Evolutionary conservation across 2,888 invertebrate species (phyloP), one percentile per base, ranked within the genome.

Genomic region (Seira ritae): DNA sequence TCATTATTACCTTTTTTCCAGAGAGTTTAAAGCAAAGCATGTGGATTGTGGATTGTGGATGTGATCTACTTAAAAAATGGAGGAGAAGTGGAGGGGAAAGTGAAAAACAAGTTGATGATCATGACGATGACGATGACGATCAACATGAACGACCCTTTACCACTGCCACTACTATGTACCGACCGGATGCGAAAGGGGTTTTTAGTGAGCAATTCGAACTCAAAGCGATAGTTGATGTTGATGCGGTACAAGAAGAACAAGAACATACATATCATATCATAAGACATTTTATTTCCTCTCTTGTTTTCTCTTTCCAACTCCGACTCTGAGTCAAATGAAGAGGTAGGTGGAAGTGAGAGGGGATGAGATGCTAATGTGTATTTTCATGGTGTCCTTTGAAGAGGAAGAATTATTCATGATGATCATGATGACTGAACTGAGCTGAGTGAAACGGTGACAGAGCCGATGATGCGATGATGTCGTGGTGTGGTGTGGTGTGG

Each of bases 111-210:
- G 23, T 17, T 72, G 62, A 37, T 10, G 62, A 60, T 65, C 73
- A 73, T 73, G 60, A 73, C 73, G 62, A 65, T 73, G n/a, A n/a
- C n/a, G n/a, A n/a, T 31, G 31, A 66, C 65, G 74, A 74, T 74
- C 74, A 65, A 31, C 31, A 74, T 74, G 66, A 65, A 31, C 31
- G 31, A 31, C 31, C 31, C 31, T n/a, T n/a, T n/a, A n/a, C n/a
- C n/a, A n/a, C n/a, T n/a, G n/a, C n/a, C n/a, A n/a, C n/a, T n/a
- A n/a, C n/a, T n/a, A n/a, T n/a, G n/a, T n/a, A 31, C 31, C 31
- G 31, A 31, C 31, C 31, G 31, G 31, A 31, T 31, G 31, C 31
- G 31, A 31, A 8, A 31, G 8, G 31, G 31, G 31, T 31, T 31
- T 31, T 31, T 31, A 31, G 31, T 31, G 31, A 31, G 31, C 31